phyloP scores from a whole-genome alignment of 2,113 vertebrate genomes.

The Hippotragus niger region DNA sequence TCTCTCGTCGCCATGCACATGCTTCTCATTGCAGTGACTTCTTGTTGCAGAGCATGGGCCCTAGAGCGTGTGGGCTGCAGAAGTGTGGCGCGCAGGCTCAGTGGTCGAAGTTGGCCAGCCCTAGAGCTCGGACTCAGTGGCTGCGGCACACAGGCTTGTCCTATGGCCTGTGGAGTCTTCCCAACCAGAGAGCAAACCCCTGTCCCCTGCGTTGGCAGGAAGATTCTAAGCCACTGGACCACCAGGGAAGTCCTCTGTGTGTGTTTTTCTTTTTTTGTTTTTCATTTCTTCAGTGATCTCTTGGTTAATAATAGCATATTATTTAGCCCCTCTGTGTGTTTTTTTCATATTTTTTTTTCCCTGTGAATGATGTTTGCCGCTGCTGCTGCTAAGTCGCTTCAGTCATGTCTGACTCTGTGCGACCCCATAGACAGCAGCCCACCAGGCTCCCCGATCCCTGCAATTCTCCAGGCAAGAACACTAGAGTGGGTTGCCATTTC shows the following conservation, averaged over 20 bases:
- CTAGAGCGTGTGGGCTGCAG: not conserved
- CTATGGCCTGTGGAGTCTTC: not conserved
- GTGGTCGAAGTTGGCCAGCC: not conserved
- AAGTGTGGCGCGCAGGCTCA: no score
- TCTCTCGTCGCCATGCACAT: not conserved
- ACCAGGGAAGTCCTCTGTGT: not conserved
- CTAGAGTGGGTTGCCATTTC: no score
- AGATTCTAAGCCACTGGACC: not conserved
- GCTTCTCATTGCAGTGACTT: not conserved
- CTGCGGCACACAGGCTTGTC: accelerated
- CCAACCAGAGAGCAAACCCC: not conserved
- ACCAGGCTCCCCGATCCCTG: no score
- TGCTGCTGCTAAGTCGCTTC: no score
- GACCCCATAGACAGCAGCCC: no score
- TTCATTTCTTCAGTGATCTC: not conserved
- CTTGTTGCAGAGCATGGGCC: not conserved
- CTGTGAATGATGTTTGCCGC: not conserved
- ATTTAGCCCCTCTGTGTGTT: not conserved
- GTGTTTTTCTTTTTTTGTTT: not conserved
- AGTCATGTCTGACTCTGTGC: no score
- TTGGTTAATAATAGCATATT: not conserved
- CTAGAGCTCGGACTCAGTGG: not conserved
- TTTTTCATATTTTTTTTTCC: not conserved
- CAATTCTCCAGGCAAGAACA: no score
- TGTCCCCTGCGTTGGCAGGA: not conserved